These are phyloP conservation scores for Bombyx huttoni DNA, from an alignment of 2,888 invertebrate species.

Conservation along the genomic window DNA sequence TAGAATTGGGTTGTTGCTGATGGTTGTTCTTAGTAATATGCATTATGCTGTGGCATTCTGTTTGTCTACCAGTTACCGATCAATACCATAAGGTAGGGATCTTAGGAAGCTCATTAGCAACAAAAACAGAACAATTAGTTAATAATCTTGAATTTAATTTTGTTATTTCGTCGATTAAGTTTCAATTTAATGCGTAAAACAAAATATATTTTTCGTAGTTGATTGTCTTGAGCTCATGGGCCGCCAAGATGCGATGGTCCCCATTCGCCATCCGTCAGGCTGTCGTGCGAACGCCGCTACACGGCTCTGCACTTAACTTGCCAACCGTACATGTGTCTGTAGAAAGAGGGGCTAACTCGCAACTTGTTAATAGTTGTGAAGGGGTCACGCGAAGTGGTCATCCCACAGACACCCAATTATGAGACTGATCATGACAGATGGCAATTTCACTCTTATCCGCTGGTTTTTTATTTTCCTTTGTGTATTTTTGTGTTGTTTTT, in stretches of 20 bases:
- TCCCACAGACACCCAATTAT: slow-evolving; percentile 38
- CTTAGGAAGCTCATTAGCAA: too few relatives aligned
- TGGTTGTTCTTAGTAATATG: too few relatives aligned
- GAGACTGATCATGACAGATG: slow-evolving; percentile 25
- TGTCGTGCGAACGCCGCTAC: slow-evolving; percentile 45
- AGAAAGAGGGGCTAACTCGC: slow-evolving; percentile 48
- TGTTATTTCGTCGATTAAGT: background rate
- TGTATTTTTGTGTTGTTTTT: background rate
- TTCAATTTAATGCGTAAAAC: too few relatives aligned
- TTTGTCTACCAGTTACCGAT: too few relatives aligned
- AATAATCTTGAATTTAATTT: too few relatives aligned
- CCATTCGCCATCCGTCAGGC: slow-evolving; percentile 56
- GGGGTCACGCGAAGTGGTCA: slow-evolving; percentile 32
- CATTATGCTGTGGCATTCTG: too few relatives aligned
- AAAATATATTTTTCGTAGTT: background rate
- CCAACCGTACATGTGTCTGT: slow-evolving; percentile 53
- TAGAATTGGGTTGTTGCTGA: too few relatives aligned
- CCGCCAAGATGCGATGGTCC: slow-evolving; percentile 34
- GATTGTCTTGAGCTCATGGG: slow-evolving; percentile 9
- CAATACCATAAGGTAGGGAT: too few relatives aligned
- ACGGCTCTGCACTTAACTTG: slow-evolving; percentile 61
- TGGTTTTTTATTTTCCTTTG: background rate
- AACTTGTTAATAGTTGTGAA: slow-evolving; percentile 50
- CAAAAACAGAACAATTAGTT: too few relatives aligned
- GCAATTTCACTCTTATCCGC: slow-evolving; percentile 9